Conservation (phyloP, 2,888 invertebrate species). For the Cataglyphis albicans region DNA sequence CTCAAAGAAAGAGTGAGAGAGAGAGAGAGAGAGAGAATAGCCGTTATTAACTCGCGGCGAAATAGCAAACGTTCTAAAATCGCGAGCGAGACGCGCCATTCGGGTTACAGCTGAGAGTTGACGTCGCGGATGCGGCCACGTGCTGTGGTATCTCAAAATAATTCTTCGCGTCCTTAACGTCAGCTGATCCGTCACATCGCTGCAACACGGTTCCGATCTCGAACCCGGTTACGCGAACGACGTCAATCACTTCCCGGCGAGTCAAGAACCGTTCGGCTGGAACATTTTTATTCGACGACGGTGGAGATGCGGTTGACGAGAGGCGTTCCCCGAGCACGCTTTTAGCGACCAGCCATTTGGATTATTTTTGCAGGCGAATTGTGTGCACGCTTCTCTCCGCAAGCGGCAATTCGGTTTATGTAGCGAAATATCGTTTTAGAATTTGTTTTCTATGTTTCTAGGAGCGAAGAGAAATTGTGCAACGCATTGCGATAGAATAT, state of each 20-base stretch:
- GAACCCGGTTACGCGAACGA: slow-evolving; percentile 66
- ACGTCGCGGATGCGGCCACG: slow-evolving; percentile 57
- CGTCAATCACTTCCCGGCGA: slow-evolving; percentile 41
- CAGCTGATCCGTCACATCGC: slow-evolving; percentile 30
- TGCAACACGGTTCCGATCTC: slow-evolving; percentile 59
- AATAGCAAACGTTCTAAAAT: background rate
- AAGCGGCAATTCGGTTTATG: background rate
- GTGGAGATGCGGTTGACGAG: slow-evolving; percentile 12
- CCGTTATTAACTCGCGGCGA: background rate
- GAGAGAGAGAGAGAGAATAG: background rate
- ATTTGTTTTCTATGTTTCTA: background rate
- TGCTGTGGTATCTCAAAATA: slow-evolving; percentile 67
- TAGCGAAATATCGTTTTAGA: background rate
- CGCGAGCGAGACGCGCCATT: slow-evolving; percentile 7
- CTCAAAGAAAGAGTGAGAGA: background rate
- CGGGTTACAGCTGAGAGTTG: slow-evolving; percentile 2
- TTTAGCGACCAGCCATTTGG: background rate
- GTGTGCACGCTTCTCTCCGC: background rate
- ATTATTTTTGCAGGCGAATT: background rate
- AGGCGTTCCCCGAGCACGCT: background rate
- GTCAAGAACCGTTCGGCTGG: background rate
- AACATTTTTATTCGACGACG: slow-evolving; percentile 13
- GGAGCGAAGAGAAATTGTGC: background rate
- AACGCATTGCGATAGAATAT: background rate
- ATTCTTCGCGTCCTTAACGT: slow-evolving; percentile 55